Percentiles rank a stretch among this genome's conserved stretches.
Evolutionary conservation across 1,140 invertebrate species (phyloP).

Genomic region (Proctacanthus coquilletti): DNA sequence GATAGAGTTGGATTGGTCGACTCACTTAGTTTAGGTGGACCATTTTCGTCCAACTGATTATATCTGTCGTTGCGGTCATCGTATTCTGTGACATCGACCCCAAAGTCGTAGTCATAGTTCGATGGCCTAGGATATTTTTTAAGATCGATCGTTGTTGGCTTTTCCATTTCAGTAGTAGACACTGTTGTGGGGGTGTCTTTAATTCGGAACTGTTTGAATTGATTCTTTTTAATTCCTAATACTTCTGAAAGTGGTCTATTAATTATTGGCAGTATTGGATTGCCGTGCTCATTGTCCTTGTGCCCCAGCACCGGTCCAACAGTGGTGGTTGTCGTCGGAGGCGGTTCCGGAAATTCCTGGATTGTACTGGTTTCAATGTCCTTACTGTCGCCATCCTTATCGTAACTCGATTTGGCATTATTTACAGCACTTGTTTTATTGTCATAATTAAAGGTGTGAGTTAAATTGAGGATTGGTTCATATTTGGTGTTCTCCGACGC

Average conservation of each 20-base stretch:
- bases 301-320: slow-evolving; percentile 12
- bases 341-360: slow-evolving; percentile 5
- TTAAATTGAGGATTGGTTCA: slow-evolving; percentile 28
- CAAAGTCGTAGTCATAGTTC: background rate
- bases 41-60: no score
- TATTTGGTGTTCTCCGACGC: slow-evolving; percentile 30
- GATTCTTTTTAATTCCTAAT: slow-evolving; percentile 29
- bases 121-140: background rate
- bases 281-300: slow-evolving; percentile 14
- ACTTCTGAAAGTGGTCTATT: slow-evolving; percentile 29
- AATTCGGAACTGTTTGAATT: slow-evolving; percentile 28
- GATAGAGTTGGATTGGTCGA: no score
- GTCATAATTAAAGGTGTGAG: slow-evolving; percentile 19
- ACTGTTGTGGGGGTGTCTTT: slow-evolving; percentile 7
- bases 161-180: background rate
- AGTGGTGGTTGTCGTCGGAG: slow-evolving; percentile 14
- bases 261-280: slow-evolving; percentile 25
- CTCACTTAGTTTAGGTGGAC: no score
- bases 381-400: slow-evolving; percentile 5
- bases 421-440: slow-evolving; percentile 3
- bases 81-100: background rate
- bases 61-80: background rate
- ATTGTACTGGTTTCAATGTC: background rate
- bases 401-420: background rate
- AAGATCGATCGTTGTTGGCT: slow-evolving; percentile 8